phyloP scores from a whole-genome alignment of 2,797 vertebrate genomes.

The Sebastes diaconus region DNA sequence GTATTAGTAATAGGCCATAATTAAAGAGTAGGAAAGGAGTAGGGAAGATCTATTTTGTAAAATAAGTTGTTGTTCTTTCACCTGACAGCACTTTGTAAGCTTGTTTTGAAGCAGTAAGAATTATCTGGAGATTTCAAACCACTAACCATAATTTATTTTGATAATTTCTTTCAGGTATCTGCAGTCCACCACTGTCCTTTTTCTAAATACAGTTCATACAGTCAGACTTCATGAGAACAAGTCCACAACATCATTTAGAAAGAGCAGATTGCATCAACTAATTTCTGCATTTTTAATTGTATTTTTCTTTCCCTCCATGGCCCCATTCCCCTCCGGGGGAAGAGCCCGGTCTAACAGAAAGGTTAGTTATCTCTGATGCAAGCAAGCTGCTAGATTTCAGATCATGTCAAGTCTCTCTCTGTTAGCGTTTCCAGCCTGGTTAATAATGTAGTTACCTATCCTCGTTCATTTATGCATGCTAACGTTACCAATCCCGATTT shows the following conservation, averaged over 20 bases:
- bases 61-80: not conserved
- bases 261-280: conserved; percentile 71
- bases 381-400: conserved; percentile 78
- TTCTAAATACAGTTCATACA: not conserved
- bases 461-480: conserved; percentile 52
- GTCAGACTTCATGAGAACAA: conserved; percentile 35
- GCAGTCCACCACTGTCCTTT: not conserved
- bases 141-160: conserved; percentile 6
- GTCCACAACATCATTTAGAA: conserved; percentile 46
- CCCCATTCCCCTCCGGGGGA: conserved; percentile 61
- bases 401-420: conserved; percentile 73
- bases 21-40: no score
- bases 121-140: not conserved
- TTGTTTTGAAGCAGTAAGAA: not conserved
- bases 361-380: conserved; percentile 81
- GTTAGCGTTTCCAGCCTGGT: conserved; percentile 70
- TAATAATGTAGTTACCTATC: conserved; percentile 77
- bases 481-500: conserved; percentile 56
- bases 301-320: conserved; percentile 43
- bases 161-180: not conserved
- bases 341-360: conserved; percentile 67
- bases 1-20: no score
- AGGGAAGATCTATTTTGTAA: not conserved
- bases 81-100: not conserved
- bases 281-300: conserved; percentile 81